phyloP scores from a whole-genome alignment of 2,113 vertebrate genomes.

The Notothenia rossii region DNA sequence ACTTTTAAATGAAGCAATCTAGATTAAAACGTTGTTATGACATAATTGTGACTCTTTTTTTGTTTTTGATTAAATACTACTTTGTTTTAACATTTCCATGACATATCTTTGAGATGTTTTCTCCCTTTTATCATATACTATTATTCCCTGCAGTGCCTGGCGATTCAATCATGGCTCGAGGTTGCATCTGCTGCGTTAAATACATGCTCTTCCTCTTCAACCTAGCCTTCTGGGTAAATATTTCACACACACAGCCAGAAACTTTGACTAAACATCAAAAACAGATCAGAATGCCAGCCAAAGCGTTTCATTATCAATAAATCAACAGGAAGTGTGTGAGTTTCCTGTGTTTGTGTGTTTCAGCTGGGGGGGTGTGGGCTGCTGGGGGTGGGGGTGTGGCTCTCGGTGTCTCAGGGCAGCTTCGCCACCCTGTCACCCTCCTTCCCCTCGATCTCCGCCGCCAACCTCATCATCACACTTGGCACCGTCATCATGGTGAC shows the following conservation, averaged over 20 bases:
- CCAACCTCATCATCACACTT: constrained; percentile 95
- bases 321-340: constrained; percentile 45
- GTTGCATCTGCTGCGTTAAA: constrained; percentile 98
- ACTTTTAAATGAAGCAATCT: not conserved
- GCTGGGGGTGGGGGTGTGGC: constrained; percentile 97
- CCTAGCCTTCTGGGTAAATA: constrained; percentile 97
- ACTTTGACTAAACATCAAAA: not conserved
- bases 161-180: constrained; percentile 93
- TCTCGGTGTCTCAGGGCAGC: constrained; percentile 97
- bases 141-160: constrained; percentile 76
- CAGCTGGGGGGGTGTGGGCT: constrained; percentile 97
- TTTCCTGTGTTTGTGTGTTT: constrained; percentile 61
- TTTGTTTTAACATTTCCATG: not conserved
- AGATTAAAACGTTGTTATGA: too few relatives aligned
- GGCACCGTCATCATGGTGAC: constrained; percentile 98
- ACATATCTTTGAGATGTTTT: not conserved
- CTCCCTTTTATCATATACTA: too few relatives aligned
- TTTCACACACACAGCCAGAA: not conserved
- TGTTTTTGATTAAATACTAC: not conserved
- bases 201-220: constrained; percentile 99
- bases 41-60: too few relatives aligned
- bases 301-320: not conserved
- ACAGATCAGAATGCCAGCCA: not conserved
- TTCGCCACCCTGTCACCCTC: constrained; percentile 98
- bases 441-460: constrained; percentile 95